phyloP scores from a whole-genome alignment of 2,888 invertebrate species.

The Ennomos fuscantarius region DNA sequence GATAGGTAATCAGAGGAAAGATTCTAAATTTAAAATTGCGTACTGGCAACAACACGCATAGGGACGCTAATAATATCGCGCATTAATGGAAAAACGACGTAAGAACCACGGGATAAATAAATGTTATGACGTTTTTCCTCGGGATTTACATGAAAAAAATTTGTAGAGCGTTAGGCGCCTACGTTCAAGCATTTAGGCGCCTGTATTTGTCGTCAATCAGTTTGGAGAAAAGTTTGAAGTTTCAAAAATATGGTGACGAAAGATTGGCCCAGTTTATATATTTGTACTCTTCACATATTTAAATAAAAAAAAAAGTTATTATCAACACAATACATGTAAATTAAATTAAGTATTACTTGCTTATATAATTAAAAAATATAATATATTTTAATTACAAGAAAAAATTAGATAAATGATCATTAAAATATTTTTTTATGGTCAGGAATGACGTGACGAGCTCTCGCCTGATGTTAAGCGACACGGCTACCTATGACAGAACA shows the following conservation, averaged over 20 bases:
- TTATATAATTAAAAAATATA: no score
- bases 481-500: no score
- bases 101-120: background rate
- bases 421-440: no score
- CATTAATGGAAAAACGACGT: slow-evolving; percentile 10
- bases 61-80: slow-evolving; percentile 19
- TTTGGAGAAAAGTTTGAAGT: slow-evolving; percentile 2
- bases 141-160: background rate
- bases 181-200: slow-evolving; percentile 21
- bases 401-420: no score
- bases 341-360: no score
- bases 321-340: no score
- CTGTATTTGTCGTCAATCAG: slow-evolving; percentile 26
- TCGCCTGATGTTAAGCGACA: no score
- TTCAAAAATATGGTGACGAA: background rate
- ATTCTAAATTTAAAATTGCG: slow-evolving; percentile 35
- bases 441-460: no score
- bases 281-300: no score
- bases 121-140: slow-evolving; percentile 5
- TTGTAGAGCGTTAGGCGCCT: slow-evolving; percentile 12
- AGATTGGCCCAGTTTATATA: background rate
- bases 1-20: slow-evolving; percentile 34
- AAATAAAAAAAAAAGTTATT: no score
- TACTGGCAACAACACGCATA: slow-evolving; percentile 25
- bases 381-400: no score